A percentile compares a stretch with the other conserved stretches of the same genome.
Evolutionary conservation across 2,888 invertebrate species (phyloP).

Genomic region (Pheosia gnoma): DNA sequence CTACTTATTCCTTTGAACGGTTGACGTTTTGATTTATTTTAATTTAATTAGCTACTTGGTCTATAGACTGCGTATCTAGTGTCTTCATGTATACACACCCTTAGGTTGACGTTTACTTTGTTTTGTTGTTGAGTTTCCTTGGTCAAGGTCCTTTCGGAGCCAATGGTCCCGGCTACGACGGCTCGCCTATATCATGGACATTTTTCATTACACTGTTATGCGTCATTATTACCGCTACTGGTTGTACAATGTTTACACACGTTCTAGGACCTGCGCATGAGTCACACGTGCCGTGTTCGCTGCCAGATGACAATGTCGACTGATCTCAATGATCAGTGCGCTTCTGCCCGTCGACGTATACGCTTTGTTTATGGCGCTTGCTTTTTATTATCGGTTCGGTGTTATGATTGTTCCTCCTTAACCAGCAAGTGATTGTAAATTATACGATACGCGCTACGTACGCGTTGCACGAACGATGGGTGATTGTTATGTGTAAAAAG

Average conservation of each 20-base stretch:
- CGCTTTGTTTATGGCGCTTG: conserved; percentile 43
- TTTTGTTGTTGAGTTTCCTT: conserved; percentile 40
- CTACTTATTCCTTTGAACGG: conserved; percentile 11
- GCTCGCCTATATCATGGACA: conserved; percentile 59
- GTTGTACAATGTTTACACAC: conserved; percentile 69
- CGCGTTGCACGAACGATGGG: conserved; percentile 37
- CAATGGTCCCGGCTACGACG: conserved; percentile 49
- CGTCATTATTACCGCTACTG: conserved; percentile 64
- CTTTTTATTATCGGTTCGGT: conserved; percentile 25
- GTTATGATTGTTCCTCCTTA: conserved; percentile 18
- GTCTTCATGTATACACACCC: not conserved
- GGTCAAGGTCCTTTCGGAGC: conserved; percentile 43
- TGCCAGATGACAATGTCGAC: conserved; percentile 66
- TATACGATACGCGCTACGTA: conserved; percentile 15
- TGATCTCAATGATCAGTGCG: conserved; percentile 61
- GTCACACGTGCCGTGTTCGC: conserved; percentile 61
- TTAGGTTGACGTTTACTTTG: conserved; percentile 26
- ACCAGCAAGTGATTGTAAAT: conserved; percentile 26
- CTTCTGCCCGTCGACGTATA: conserved; percentile 51
- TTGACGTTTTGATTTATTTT: conserved; percentile 24
- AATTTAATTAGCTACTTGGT: conserved; percentile 4
- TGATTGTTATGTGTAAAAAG: conserved; percentile 50
- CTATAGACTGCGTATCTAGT: too few relatives aligned
- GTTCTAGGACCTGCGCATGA: conserved; percentile 71
- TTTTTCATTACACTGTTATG: conserved; percentile 61